phyloP scores from a whole-genome alignment of 92 coral and sea anemone genomes.

The Chrysogorgia sp. region DNA sequence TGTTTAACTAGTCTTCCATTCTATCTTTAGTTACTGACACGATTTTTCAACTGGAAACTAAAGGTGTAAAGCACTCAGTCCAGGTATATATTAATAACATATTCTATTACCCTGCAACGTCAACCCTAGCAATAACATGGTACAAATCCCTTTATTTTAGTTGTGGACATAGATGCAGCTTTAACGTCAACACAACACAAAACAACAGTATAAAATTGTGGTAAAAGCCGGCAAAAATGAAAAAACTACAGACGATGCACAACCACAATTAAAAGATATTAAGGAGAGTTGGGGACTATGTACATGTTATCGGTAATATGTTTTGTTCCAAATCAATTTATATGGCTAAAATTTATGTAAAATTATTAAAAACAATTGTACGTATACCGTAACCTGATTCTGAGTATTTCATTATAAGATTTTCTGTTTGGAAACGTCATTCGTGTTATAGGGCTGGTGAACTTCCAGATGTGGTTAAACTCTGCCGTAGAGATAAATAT shows the following conservation, averaged over 20 bases:
- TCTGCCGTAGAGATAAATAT: conserved; percentile 15
- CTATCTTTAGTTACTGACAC: no score
- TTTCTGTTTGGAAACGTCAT: not conserved
- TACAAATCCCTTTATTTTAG: no score
- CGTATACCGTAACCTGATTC: not conserved
- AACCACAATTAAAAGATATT: not conserved
- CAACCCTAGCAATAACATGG: no score
- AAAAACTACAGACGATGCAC: not conserved
- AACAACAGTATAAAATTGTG: not conserved
- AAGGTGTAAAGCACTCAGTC: no score
- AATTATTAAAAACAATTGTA: not conserved
- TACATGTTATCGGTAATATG: conserved; percentile 15
- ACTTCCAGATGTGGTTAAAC: conserved; percentile 2
- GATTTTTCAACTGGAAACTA: no score
- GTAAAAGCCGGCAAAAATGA: conserved; percentile 1
- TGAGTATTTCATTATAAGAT: not conserved
- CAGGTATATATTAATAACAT: no score
- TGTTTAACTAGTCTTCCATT: no score
- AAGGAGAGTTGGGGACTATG: conserved; percentile 20
- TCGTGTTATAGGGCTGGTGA: conserved; percentile 6
- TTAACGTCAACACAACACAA: no score
- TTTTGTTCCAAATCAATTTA: no score
- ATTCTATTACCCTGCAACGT: no score
- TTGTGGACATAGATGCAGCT: no score
- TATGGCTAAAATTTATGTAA: no score